Evolutionary conservation across 2,113 vertebrate genomes (phyloP), one percentile per base, ranked within the genome.

Genomic region (Tetrax tetrax): DNA sequence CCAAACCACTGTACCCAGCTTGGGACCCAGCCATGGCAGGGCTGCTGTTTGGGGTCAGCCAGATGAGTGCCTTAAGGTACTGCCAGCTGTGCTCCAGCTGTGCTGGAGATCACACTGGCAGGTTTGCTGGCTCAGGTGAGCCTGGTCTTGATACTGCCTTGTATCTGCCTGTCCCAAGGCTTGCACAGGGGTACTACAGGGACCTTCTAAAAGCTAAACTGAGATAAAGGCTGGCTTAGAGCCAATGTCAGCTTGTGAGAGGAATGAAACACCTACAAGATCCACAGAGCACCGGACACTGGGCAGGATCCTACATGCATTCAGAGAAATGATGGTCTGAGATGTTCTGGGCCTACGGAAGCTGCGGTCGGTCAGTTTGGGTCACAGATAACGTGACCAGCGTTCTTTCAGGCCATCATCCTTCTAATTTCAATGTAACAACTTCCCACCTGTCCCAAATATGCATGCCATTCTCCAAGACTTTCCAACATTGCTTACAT

Each of bases 381-480:
- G 98, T 98, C 98, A 98, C 97, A 96, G 98, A 98, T 97, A 98
- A 98, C 29, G 86, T 97, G 97, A 97, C 98, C 96, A 97, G 92
- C 35, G 43, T 97, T 98, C 95, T 97, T 76, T 90, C 94, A 93
- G 96, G 96, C 96, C 97, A 97, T 94, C 94, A 74, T 75, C 95
- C 95, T 96, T 98, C 97, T 98, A 97, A 97, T 98, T 99, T 98
- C 98, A 98, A 98, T 97, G 98, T 99, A 99, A 99, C 99, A 99
- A 99, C 96, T 98, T 96, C 97, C 98, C 99, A 99, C 98, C 99
- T 99, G 99, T 99, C 98, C 89, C 96, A 97, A 98, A 98, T 98
- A 99, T 98, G 98, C 92, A 1, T 96, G 98, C 98, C 98, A 98
- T 98, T 98, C 98, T 95, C 95, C 98, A 97, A 98, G 96, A 97